Evolutionary conservation across 2,113 vertebrate genomes (phyloP), one percentile per base, ranked within the genome.

Genomic region (Lophotis ruficrista): DNA sequence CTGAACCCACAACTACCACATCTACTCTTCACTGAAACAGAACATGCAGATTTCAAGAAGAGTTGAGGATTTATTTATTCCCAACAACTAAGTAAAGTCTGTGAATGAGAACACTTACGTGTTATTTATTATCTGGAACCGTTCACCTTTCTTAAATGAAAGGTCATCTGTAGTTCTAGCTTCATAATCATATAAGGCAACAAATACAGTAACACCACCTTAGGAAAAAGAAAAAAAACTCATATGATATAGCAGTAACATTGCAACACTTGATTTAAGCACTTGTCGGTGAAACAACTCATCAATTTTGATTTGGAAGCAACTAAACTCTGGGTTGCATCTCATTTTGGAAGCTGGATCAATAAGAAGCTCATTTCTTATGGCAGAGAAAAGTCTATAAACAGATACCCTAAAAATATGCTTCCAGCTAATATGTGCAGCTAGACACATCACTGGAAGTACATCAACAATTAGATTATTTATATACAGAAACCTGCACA

Each of bases 121-220:
- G 89, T 99, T 99, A 97, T 99, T 99, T 98, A 99, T 99, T 97
- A 99, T 99, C 98, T 99, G 99, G 98, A 99, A 99, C 93, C 99
- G 98, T 98, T 99, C 99, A 51, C 99, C 99, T 95, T 99, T 99
- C 97, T 99, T 99, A 97, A 99, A 99, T 35, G 99, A 99, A 86
- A 99, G 99, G 94, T 99, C 99, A 95, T 99, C 99, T 84, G 99
- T 99, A 82, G 99, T 99, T 98, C 99, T 98, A 95, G 99, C 99
- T 99, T 99, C 99, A 94, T 99, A 99, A 98, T 99, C 99, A 57
- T 99, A 99, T 97, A 99, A 99, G 98, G 99, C 99, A 98, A 99
- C 99, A 97, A 99, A 99, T 98, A 99, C 98, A 50, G 99, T 99
- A 95, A 99, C 99, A 51, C 99, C 99, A 96, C 99, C 99, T 99